phyloP scores from a whole-genome alignment of 2,113 vertebrate genomes.

The Isurus oxyrinchus region DNA sequence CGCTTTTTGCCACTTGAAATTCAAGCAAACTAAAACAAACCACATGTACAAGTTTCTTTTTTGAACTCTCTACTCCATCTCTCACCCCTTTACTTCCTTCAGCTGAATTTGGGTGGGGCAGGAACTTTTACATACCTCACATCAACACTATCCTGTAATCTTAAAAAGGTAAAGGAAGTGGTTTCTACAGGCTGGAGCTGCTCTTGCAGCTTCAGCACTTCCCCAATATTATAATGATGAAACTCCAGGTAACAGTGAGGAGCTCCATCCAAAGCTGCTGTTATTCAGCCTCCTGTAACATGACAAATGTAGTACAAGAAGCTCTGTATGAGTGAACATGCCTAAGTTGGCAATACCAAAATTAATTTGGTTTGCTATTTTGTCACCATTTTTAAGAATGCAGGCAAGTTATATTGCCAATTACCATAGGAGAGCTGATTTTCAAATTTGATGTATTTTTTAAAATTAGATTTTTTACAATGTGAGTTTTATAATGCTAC shows the following conservation, averaged over 20 bases:
- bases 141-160: neutral
- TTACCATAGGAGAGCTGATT: neutral
- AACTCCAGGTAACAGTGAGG: neutral
- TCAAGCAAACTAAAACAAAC: neutral
- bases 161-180: neutral
- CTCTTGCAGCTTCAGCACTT: neutral
- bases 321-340: neutral
- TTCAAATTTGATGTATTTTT: neutral
- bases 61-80: neutral
- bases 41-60: neutral
- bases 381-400: neutral
- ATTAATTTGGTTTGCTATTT: neutral
- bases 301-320: neutral
- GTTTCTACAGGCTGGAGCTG: neutral
- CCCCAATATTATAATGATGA: neutral
- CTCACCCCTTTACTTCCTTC: neutral
- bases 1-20: neutral
- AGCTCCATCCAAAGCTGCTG: neutral
- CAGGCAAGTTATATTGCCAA: neutral
- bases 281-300: neutral
- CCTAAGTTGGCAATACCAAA: neutral
- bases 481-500: neutral
- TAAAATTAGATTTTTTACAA: neutral
- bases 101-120: neutral
- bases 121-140: neutral